These are phyloP conservation scores for Hyposmocoma kahamanoa DNA, from an alignment of 1,140 invertebrate species.

Conservation along the genomic window DNA sequence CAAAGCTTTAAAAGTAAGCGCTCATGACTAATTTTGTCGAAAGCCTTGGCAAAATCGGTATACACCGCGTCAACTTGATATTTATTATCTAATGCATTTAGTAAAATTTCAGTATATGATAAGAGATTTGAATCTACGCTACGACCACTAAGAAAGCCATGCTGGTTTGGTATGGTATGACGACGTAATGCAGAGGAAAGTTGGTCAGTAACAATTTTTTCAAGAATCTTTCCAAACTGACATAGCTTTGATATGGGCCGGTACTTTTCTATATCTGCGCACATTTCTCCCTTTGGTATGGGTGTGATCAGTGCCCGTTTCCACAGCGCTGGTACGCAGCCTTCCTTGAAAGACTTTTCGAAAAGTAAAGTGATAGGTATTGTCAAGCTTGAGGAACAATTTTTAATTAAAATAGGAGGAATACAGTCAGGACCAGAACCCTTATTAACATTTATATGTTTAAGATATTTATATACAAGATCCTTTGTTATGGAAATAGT, in stretches of 20 bases:
- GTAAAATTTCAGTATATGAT: background rate
- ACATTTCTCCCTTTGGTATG: background rate
- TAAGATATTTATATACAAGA: background rate
- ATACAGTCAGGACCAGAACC: background rate
- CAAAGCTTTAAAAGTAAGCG: background rate
- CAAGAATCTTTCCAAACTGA: background rate
- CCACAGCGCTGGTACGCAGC: background rate
- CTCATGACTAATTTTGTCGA: conserved; percentile 5
- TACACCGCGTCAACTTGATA: conserved; percentile 2
- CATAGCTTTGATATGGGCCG: background rate
- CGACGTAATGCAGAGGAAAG: background rate
- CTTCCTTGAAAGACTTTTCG: background rate
- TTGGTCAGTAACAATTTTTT: background rate
- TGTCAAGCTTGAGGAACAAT: background rate
- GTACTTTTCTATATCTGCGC: background rate
- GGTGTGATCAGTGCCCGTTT: background rate
- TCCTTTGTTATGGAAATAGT: background rate
- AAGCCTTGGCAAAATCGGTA: conserved; percentile 7
- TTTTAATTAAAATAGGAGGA: background rate
- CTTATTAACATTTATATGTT: background rate
- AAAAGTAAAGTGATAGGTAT: background rate
- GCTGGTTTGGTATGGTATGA: conserved; percentile 1
- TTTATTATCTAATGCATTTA: conserved; percentile 1
- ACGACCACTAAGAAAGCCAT: conserved; percentile 1
- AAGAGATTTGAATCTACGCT: background rate